phyloP scores from a whole-genome alignment of 2,113 vertebrate species.

The Mugil cephalus region DNA sequence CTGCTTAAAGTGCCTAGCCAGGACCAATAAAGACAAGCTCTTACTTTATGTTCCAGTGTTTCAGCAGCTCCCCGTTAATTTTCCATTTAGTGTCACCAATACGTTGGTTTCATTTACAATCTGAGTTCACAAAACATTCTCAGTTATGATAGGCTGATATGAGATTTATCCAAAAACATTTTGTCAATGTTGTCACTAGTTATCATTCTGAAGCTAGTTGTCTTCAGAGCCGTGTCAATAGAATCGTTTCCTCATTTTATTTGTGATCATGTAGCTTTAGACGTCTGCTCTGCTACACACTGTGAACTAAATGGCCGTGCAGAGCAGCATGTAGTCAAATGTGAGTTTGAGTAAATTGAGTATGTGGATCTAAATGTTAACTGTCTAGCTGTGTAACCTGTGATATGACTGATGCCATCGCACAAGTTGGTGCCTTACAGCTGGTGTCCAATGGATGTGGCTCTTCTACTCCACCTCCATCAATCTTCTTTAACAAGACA shows the following conservation, averaged over 20 bases:
- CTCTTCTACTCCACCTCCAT: background rate
- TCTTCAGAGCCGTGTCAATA: background rate
- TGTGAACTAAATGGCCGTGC: constrained; percentile 24
- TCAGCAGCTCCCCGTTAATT: background rate
- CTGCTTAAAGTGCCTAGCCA: constrained; percentile 23
- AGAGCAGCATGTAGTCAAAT: constrained; percentile 1
- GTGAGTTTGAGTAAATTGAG: background rate
- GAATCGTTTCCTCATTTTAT: background rate
- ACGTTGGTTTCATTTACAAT: background rate
- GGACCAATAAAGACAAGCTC: constrained; percentile 10
- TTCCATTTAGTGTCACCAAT: background rate
- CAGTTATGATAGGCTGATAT: background rate
- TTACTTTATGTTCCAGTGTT: background rate
- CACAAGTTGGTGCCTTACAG: constrained; percentile 11
- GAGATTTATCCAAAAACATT: background rate
- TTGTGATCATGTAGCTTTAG: background rate
- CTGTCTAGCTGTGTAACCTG: background rate
- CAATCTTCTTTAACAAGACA: no score
- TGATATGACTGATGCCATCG: background rate
- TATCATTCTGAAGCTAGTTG: background rate
- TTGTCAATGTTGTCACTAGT: background rate
- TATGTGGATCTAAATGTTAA: constrained; percentile 6
- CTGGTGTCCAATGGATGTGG: background rate
- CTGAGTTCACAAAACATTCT: background rate
- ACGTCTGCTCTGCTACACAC: background rate